Conservation (phyloP, 2,797 vertebrate genomes). For the Halcyon leucocephala region DNA sequence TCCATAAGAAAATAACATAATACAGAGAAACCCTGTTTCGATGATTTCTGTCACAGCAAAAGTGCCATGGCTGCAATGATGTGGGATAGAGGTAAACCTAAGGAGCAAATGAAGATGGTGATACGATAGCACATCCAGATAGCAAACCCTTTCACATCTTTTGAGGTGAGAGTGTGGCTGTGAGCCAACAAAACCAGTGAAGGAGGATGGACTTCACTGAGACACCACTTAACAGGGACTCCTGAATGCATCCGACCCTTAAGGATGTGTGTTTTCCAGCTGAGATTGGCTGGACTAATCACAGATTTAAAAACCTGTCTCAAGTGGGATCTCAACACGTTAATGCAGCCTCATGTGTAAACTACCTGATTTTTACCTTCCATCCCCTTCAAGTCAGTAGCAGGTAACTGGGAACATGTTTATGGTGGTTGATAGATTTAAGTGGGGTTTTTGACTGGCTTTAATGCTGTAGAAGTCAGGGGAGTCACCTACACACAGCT, state of each 20-base stretch:
- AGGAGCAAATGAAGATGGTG: background rate
- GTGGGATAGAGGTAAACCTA: background rate
- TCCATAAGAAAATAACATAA: slow-evolving; percentile 13
- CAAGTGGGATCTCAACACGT: background rate
- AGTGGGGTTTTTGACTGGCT: background rate
- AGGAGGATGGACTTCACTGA: background rate
- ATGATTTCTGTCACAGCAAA: slow-evolving; percentile 34
- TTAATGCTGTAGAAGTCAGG: background rate
- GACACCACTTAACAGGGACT: background rate
- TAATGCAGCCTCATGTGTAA: background rate
- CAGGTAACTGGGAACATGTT: background rate
- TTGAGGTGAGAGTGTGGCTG: background rate
- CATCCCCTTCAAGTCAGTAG: background rate
- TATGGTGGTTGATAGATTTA: background rate
- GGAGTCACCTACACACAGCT: background rate
- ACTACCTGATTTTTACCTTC: background rate
- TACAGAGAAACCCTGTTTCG: slow-evolving; percentile 52
- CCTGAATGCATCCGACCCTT: background rate
- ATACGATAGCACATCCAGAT: background rate
- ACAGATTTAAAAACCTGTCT: background rate
- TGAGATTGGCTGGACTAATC: background rate
- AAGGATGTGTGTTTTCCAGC: background rate
- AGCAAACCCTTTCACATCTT: background rate
- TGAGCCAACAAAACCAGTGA: background rate
- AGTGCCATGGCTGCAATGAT: background rate